Evolutionary conservation across 2,888 invertebrate species (phyloP).

Genomic region (Melolontha melolontha): DNA sequence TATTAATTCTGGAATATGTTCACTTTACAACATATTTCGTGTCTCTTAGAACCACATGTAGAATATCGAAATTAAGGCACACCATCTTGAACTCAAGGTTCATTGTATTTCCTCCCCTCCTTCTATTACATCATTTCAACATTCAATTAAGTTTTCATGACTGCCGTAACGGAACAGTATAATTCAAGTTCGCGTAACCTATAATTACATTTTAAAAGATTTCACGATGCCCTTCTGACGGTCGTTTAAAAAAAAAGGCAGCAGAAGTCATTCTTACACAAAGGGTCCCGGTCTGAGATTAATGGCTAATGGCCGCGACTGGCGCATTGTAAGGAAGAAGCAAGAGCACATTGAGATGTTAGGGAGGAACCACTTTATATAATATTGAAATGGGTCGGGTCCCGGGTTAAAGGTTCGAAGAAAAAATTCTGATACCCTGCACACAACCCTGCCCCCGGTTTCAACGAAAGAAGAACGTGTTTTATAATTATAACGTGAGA

Average conservation of each 20-base stretch:
- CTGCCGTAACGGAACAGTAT: constrained; percentile 31
- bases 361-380: constrained; percentile 70
- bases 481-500: constrained; percentile 41
- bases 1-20: too few species aligned
- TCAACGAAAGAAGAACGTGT: constrained; percentile 7
- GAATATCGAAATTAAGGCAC: background rate
- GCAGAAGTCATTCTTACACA: constrained; percentile 46
- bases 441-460: background rate
- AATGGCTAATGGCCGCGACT: constrained; percentile 57
- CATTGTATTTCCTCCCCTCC: constrained; percentile 3
- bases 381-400: constrained; percentile 44
- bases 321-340: constrained; percentile 53
- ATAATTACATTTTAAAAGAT: constrained; percentile 58
- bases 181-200: constrained; percentile 46
- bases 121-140: constrained; percentile 9
- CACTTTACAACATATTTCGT: too few species aligned
- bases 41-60: too few species aligned
- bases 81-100: constrained; percentile 22
- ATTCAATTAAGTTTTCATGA: constrained; percentile 44
- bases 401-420: constrained; percentile 30
- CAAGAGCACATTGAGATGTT: constrained; percentile 71
- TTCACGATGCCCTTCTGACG: constrained; percentile 52
- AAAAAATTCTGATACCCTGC: constrained; percentile 23
- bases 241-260: constrained; percentile 55
- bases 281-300: constrained; percentile 51